Evolutionary conservation across 2,797 vertebrate genomes (phyloP), one percentile per base, ranked within the genome.

Genomic region (Anguilla pacifica): DNA sequence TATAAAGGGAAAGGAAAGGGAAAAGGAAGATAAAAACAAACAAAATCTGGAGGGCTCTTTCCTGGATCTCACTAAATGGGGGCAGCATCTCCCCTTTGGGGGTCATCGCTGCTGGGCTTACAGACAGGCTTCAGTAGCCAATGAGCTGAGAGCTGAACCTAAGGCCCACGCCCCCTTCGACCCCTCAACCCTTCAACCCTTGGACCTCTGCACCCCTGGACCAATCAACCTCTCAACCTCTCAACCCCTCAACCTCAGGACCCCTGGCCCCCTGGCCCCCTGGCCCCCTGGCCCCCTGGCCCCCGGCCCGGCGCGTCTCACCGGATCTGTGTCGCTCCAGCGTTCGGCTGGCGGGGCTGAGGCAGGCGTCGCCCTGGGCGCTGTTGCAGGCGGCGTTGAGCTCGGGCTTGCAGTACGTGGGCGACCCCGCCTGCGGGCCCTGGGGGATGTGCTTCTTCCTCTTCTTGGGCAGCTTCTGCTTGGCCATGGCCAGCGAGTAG

Each of bases 401-500:
- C 88, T 99, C 97, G 31, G 97, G 97, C 94, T 98, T 99, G 96
- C 97, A 97, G 96, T 97, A 98, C 35, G 96, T 96, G 9, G 98
- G 98, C 0, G 98, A 99, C 35, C 96, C 96, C 82, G 97, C 96
- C 92, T 97, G 98, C 89, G 96, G 95, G 86, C 92, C 95, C 93
- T 98, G 97, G 89, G 98, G 98, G 90, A 99, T 98, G 94, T 99
- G 98, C 93, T 98, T 99, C 97, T 99, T 99, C 91, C 98, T 95
- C 94, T 98, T 99, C 90, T 97, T 97, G 0, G 98, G 98, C 87
- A 99, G 96, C 93, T 99, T 99, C 96, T 99, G 98, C 94, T 99
- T 99, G 89, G 98, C 98, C 98, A 99, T 99, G 87, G 98, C 98
- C 94, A 99, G 95, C 2, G 98, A 99, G 94, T 99, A 99, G 95